A percentile compares a stretch with the other conserved stretches of the same genome.
Evolutionary conservation across 2,888 invertebrate genomes (phyloP).

Genomic region (Oegoconia quadripuncta): DNA sequence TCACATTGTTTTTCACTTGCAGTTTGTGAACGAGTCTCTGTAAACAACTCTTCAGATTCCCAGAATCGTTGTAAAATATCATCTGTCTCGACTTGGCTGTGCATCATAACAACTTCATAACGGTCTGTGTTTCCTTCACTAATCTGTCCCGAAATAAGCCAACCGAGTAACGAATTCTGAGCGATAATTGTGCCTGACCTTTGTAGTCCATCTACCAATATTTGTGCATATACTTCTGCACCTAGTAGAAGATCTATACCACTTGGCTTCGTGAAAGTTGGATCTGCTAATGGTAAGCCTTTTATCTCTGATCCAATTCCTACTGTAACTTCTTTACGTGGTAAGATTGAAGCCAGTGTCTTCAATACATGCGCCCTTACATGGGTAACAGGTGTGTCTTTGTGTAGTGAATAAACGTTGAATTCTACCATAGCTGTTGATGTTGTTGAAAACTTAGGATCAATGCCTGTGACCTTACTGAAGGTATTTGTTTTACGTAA

Average conservation of each 20-base stretch:
- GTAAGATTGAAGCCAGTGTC: slow-evolving; percentile 13
- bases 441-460: slow-evolving; percentile 5
- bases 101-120: too few species aligned
- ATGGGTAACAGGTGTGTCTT: background rate
- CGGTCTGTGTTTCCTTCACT: background rate
- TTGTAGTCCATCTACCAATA: slow-evolving; percentile 2
- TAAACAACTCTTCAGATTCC: background rate
- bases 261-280: slow-evolving; percentile 8
- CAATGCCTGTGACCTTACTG: slow-evolving; percentile 4
- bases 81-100: background rate
- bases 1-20: background rate
- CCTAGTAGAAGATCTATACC: slow-evolving; percentile 16
- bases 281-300: slow-evolving; percentile 12
- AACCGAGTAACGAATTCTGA: slow-evolving; percentile 5
- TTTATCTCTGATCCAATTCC: slow-evolving; percentile 8
- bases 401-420: slow-evolving; percentile 5
- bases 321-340: background rate
- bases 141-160: slow-evolving; percentile 4
- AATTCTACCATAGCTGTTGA: slow-evolving; percentile 11
- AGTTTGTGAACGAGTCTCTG: background rate
- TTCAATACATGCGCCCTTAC: slow-evolving; percentile 16
- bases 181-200: slow-evolving; percentile 5
- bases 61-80: background rate
- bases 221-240: slow-evolving; percentile 11
- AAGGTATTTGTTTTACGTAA: background rate